Base-by-base conservation (phyloP, 2,113 vertebrate species). In the Phodopus roborovskii region DNA sequence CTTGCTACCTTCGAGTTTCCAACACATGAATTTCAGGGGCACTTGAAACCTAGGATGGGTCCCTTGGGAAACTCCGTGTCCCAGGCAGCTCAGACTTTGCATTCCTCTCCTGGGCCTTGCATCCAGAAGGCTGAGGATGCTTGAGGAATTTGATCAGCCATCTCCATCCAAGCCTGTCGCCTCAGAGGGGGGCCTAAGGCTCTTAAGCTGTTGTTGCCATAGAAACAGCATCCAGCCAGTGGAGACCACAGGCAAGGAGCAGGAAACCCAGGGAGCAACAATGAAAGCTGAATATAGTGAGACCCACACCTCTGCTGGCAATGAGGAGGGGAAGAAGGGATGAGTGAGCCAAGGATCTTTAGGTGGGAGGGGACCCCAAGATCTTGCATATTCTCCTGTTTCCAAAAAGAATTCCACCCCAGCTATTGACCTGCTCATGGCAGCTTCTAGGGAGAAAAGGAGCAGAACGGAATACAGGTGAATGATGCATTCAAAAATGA, bases 151-250 rank as follows among this genome's bases (percentile, higher is more conserved):
- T 48, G 81, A 94, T 96, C 74, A 96, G 95, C 73, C 71, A 22
- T 96, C 90, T 97, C 97, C 75, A 90, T 84, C 94, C 74, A 83
- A 26, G 91, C 92, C 81, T 95, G 84, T 89, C 16, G 2, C 78
- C 96, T 97, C 77, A 10, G 79, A 88, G 42, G 45, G 92, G 90
- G 73, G 24, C 50, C 2, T 1, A 86, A 89, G 95, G 10, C 83
- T 79, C 78, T 92, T 89, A 82, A 96, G 81, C 86, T 84, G 70
- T 96, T 97, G 73, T 97, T 97, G 58, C 94, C 74, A 96, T 96
- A 88, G 96, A 91, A 98, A 96, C 97, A 89, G 92, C 94, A 96
- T 94, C 96, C 92, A 96, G 83, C 82, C 78, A 86, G 92, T 90
- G 68, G 91, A 94, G 94, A 96, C 92, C 95, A 96, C 90, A 88